Base-by-base conservation (phyloP, 2,888 invertebrate species). In the Trichogramma evanescens region DNA sequence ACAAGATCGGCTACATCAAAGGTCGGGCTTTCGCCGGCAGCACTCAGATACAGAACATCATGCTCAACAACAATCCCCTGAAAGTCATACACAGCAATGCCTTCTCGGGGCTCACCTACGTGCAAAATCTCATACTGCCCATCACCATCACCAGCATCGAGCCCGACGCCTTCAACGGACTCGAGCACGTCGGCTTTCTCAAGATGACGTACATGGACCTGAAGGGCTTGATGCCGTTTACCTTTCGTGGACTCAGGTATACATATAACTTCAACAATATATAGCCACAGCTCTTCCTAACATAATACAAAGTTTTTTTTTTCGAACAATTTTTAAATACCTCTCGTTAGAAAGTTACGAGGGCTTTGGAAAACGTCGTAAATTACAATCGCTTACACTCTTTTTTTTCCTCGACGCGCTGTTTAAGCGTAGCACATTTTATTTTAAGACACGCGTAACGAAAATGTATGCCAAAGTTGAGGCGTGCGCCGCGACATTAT, bases 1-100 rank as follows among this genome's bases (percentile, higher is more conserved):
- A 89, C 74, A 84, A 85, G 71, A 89, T 89, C 55, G 82, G 82
- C 48, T 84, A 86, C 68, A 86, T 89, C 60, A 83, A 83, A 64
- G 86, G 87, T 5, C 89, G 89, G 74, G 90, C 92, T 38, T 95
- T 95, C 72, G 91, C 90, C 3, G 93, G 93, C 52, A 91, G 94
- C 6, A 89, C 89, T 62, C 89, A 89, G 75, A 85, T 96, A 62
- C 88, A 87, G 71, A 80, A 91, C 66, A 86, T 96, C 66, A 85
- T 93, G 53, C 80, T 96, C 63, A 87, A 87, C 68, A 89, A 92
- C 75, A 96, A 96, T 79, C 90, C 93, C 0, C 81, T 92, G 64
- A 84, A 91, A 67, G 86, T 85, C 68, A 86, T 95, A 66, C 87
- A 91, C 63, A 86, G 87, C 46, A 87, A 89, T 65, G 91, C 93